Conservation (phyloP, 2,113 vertebrate genomes). For the Apus apus region DNA sequence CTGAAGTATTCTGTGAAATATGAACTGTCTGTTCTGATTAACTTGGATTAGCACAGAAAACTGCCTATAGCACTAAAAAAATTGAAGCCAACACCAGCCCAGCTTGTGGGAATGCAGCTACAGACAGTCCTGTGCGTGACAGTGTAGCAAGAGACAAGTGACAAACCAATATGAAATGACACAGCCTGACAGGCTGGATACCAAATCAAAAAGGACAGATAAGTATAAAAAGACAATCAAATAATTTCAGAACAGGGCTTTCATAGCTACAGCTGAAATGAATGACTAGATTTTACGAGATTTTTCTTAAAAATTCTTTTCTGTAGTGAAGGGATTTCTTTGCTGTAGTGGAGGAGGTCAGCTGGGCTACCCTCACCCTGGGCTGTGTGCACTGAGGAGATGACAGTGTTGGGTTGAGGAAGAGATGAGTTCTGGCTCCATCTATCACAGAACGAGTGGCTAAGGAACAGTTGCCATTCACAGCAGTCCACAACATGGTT, state of each 20-base stretch:
- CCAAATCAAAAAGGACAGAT: neutral
- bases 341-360: neutral
- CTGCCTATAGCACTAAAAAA: neutral
- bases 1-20: neutral
- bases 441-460: neutral
- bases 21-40: slow-evolving; percentile 43
- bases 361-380: neutral
- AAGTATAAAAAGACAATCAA: neutral
- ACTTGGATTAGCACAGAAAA: slow-evolving; percentile 27
- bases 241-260: neutral
- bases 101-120: neutral
- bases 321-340: neutral
- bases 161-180: neutral
- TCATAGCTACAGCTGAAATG: neutral
- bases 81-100: neutral
- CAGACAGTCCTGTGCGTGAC: neutral
- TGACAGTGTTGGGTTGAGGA: neutral
- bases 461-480: slow-evolving; percentile 49
- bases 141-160: neutral
- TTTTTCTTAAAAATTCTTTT: neutral
- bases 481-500: neutral
- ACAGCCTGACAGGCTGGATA: neutral
- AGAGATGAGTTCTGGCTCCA: slow-evolving; percentile 19
- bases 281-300: neutral
- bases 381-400: neutral